Evolutionary conservation across 2,797 vertebrate species (phyloP), one percentile per base, ranked within the genome.

Genomic region (Sternarchorhynchus goeldii): DNA sequence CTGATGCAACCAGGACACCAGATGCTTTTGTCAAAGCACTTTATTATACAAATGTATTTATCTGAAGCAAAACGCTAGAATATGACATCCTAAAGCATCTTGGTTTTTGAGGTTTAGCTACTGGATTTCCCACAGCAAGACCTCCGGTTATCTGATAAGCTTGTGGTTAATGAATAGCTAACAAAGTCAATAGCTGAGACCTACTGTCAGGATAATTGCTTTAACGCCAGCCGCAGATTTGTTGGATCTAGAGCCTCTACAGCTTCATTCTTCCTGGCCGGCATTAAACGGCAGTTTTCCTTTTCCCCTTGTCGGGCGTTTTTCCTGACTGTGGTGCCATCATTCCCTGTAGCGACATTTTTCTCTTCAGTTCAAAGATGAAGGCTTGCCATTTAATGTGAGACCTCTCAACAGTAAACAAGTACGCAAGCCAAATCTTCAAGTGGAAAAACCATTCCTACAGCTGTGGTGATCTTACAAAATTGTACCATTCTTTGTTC

Each of bases 121-220:
- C 57, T 56, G 31, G 10, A 72, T 31, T 64, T 16, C 50, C 77
- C 81, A 80, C 79, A 81, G 87, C 81, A 79, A 64, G 86, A 88
- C 66, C 67, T 84, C 82, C 86, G 85, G 80, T 85, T 83, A 88
- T 89, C 86, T 89, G 86, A 90, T 91, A 91, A 90, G 88, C 60
- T 80, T 84, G 86, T 17, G 81, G 88, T 86, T 89, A 78, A 78
- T 80, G 77, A 84, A 82, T 76, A 81, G 72, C 71, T 73, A 60
- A 80, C 56, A 85, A 85, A 82, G 89, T 90, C 90, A 86, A 91
- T 91, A 90, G 53, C n/a, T 5, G 56, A 53, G 75, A 73, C 66
- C 69, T 80, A 77, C 64, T 36, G 53, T 77, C 69, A 73, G 0
- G 21, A 53, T 77, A 77, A 80, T 77, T 81, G 79, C 74, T 81